Conservation (phyloP, 2,797 vertebrate genomes). For the Micromesistius poutassou region DNA sequence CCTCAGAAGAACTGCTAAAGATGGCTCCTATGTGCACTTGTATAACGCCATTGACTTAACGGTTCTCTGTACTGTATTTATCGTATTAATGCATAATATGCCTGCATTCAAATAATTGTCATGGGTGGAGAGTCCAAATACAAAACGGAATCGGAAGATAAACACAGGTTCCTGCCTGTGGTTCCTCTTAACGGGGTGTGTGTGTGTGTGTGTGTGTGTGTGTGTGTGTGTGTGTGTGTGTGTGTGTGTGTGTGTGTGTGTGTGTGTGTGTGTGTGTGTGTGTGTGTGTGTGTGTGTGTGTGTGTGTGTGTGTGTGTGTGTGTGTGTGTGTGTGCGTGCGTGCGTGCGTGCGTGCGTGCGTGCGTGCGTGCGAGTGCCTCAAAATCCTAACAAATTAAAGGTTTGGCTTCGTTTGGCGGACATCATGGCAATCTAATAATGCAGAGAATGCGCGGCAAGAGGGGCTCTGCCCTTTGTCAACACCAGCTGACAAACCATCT, state of each 20-base stretch:
- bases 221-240: slow-evolving; percentile 1
- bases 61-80: background rate
- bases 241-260: background rate
- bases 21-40: slow-evolving; percentile 32
- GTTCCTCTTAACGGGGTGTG: background rate
- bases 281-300: too few relatives aligned
- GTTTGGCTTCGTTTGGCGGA: background rate
- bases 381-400: background rate
- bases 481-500: background rate
- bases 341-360: background rate
- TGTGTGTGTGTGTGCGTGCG: background rate
- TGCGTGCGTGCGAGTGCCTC: background rate
- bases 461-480: background rate
- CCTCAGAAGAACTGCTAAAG: slow-evolving; percentile 11
- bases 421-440: background rate
- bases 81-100: slow-evolving; percentile 9
- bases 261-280: too few relatives aligned
- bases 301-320: background rate
- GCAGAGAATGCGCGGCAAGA: background rate
- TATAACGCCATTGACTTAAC: background rate
- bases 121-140: slow-evolving; percentile 11
- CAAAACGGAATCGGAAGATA: slow-evolving; percentile 9
- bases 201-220: background rate
- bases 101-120: slow-evolving; percentile 1
- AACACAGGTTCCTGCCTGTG: slow-evolving; percentile 50